Percentiles rank a stretch among this genome's conserved stretches.
phyloP scores from a whole-genome alignment of 2,113 vertebrate species.

The Promerops cafer region DNA sequence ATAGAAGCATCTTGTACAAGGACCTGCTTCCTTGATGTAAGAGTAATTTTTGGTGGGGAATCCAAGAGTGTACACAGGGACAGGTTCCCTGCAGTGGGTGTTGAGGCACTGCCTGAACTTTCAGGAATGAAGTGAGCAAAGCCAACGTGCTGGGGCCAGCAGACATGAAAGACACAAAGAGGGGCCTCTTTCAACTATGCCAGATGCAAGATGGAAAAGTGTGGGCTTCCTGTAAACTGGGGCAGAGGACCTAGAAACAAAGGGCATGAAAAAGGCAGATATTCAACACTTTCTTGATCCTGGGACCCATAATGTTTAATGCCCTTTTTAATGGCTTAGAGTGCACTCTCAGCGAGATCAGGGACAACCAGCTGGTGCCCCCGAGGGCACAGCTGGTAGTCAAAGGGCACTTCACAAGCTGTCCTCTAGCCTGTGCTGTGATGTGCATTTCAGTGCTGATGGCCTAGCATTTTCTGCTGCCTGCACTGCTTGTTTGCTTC shows the following conservation, averaged over 20 bases:
- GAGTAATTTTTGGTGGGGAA: neutral
- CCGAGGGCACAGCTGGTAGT: neutral
- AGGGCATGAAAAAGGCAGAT: neutral
- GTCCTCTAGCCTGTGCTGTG: neutral
- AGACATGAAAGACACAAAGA: neutral
- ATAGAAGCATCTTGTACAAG: neutral
- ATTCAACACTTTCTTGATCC: neutral
- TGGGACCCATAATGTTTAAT: neutral
- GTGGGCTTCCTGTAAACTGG: neutral
- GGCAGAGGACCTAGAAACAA: neutral
- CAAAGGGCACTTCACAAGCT: neutral
- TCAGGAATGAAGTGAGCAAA: neutral
- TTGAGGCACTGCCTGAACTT: neutral
- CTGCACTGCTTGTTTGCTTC: neutral
- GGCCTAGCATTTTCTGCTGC: neutral
- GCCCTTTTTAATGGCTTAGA: neutral
- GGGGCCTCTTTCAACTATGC: neutral
- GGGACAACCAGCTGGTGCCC: neutral
- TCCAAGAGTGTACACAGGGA: neutral
- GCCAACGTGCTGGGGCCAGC: neutral
- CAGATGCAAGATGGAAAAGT: neutral
- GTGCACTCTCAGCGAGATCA: rapidly evolving
- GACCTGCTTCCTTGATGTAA: neutral
- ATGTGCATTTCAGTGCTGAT: neutral
- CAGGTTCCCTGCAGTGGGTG: neutral